Conservation (phyloP, 2,113 vertebrate genomes). For the Myotis davidii region DNA sequence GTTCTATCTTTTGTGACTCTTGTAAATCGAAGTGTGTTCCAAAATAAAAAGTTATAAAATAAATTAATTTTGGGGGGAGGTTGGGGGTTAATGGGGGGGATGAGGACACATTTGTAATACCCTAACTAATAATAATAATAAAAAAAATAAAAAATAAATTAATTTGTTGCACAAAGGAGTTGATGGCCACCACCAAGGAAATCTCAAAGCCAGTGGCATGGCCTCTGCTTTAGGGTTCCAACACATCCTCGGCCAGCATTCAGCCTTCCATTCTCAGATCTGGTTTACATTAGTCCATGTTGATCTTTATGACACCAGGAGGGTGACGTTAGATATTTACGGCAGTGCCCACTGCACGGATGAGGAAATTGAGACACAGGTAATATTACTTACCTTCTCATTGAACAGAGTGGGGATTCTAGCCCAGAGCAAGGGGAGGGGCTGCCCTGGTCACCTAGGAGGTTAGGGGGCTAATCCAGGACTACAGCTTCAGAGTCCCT, state of each 20-base stretch:
- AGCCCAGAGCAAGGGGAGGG: not conserved
- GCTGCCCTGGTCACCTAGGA: not conserved
- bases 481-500: not conserved
- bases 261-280: not conserved
- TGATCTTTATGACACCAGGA: not conserved
- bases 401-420: not conserved
- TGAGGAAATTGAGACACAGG: not conserved
- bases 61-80: not conserved
- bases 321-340: not conserved
- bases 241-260: not conserved
- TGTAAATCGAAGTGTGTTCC: not conserved
- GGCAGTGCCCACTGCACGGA: not conserved
- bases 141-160: conserved; percentile 40
- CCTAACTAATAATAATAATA: no score
- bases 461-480: not conserved
- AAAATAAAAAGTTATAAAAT: conserved; percentile 18
- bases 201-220: not conserved
- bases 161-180: not conserved
- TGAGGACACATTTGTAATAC: no score
- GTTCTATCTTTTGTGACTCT: not conserved
- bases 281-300: not conserved
- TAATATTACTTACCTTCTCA: not conserved
- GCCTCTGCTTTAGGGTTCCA: not conserved
- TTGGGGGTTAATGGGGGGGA: no score
- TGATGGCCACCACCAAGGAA: not conserved